Percentiles rank a stretch among this genome's conserved stretches.
Conservation (phyloP, 1,140 invertebrate species). For the Zaprionus africanus region DNA sequence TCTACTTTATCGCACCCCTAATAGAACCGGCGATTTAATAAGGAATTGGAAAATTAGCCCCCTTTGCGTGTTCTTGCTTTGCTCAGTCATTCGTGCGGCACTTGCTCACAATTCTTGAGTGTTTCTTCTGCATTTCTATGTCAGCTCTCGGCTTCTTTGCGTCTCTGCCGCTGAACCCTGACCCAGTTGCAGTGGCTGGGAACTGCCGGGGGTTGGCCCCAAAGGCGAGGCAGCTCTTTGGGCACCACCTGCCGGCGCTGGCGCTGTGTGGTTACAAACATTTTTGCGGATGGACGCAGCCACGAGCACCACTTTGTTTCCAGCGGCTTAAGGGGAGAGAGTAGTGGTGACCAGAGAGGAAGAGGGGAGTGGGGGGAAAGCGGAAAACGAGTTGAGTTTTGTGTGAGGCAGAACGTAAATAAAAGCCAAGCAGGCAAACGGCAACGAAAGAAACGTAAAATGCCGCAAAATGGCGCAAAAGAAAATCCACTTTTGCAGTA, state of each 20-base stretch:
- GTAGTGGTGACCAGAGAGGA: neutral
- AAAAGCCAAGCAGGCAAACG: slow-evolving; percentile 63
- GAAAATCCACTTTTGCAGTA: slow-evolving; percentile 72
- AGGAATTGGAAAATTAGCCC: slow-evolving; percentile 40
- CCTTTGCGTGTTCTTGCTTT: slow-evolving; percentile 25
- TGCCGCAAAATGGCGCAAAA: slow-evolving; percentile 75
- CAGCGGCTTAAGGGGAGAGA: slow-evolving; percentile 33
- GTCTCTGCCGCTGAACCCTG: slow-evolving; percentile 58
- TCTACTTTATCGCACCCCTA: neutral
- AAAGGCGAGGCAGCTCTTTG: neutral
- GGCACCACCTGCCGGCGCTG: slow-evolving; percentile 35
- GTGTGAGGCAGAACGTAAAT: slow-evolving; percentile 73
- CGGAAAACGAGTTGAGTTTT: slow-evolving; percentile 52
- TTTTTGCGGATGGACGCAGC: slow-evolving; percentile 77
- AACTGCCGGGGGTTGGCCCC: neutral
- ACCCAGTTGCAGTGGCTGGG: slow-evolving; percentile 55
- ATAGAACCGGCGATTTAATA: slow-evolving; percentile 8
- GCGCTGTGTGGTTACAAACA: slow-evolving; percentile 66
- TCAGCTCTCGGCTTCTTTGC: slow-evolving; percentile 57
- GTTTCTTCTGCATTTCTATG: slow-evolving; percentile 58
- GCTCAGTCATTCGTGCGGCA: slow-evolving; percentile 16
- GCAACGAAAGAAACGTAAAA: slow-evolving; percentile 72
- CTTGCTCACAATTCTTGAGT: slow-evolving; percentile 16
- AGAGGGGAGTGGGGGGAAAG: neutral
- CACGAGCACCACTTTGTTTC: slow-evolving; percentile 72